Conservation (phyloP, 2,113 vertebrate genomes). For the Asarcornis scutulata region DNA sequence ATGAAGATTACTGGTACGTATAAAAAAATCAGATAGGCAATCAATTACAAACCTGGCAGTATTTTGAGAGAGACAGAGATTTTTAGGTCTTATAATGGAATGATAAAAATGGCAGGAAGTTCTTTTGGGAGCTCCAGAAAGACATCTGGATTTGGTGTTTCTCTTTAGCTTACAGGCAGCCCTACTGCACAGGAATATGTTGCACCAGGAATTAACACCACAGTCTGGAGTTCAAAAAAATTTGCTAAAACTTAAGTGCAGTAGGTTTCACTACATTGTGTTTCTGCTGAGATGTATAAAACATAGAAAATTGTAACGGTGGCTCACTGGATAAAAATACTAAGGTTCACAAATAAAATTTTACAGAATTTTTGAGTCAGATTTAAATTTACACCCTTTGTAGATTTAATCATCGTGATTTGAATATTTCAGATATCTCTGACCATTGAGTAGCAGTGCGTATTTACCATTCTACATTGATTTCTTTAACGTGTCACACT, state of each 20-base stretch:
- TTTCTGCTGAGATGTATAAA: conserved; percentile 71
- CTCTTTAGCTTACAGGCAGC: conserved; percentile 9
- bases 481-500: background rate
- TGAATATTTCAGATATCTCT: background rate
- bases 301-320: conserved; percentile 70
- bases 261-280: conserved; percentile 33
- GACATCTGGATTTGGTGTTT: conserved; percentile 33
- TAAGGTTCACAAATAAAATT: conserved; percentile 49
- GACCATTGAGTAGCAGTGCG: background rate
- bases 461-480: background rate
- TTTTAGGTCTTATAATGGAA: conserved; percentile 73
- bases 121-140: conserved; percentile 39
- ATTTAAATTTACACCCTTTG: conserved; percentile 42
- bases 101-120: conserved; percentile 68
- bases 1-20: conserved; percentile 62
- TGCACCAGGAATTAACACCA: conserved; percentile 21
- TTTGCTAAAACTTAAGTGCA: conserved; percentile 44
- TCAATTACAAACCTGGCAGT: conserved; percentile 81
- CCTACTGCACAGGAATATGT: conserved; percentile 17
- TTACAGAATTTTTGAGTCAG: conserved; percentile 34
- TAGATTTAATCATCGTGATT: conserved; percentile 27
- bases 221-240: conserved; percentile 34
- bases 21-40: conserved; percentile 74
- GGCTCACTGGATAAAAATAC: conserved; percentile 65
- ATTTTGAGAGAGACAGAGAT: conserved; percentile 62